A percentile compares a stretch with the other conserved stretches of the same genome.
Evolutionary conservation across 2,113 vertebrate genomes (phyloP).

Genomic region (Ctenodactylus gundi): DNA sequence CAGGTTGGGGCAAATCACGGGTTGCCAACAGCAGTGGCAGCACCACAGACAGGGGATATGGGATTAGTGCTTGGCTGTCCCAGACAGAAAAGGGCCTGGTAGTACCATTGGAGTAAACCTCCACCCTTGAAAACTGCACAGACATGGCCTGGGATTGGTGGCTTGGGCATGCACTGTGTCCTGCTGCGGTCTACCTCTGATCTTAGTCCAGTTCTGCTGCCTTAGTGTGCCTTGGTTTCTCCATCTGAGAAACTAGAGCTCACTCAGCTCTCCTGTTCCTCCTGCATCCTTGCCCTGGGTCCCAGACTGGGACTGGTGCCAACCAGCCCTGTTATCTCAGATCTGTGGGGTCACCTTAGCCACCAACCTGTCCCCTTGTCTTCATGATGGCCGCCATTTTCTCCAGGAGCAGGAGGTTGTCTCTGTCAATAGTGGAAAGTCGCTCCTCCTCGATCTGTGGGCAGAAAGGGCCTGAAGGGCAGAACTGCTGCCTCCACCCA

Average conservation of each 20-base stretch:
- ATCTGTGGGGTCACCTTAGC: slow-evolving; percentile 77
- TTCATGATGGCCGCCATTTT: slow-evolving; percentile 84
- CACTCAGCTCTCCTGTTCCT: background rate
- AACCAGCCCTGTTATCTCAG: slow-evolving; percentile 80
- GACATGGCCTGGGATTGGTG: background rate
- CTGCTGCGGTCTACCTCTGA: accelerated
- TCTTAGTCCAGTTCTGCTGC: background rate
- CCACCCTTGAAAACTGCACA: background rate
- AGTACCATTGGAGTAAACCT: background rate
- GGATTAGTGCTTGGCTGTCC: background rate
- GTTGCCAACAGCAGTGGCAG: background rate
- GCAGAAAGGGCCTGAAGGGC: background rate
- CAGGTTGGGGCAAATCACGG: background rate
- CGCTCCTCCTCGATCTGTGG: slow-evolving; percentile 81
- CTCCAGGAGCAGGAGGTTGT: slow-evolving; percentile 84
- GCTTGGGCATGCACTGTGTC: background rate
- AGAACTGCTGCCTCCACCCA: too few species aligned
- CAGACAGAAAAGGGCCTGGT: background rate
- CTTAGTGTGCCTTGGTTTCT: background rate
- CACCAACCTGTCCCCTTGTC: slow-evolving; percentile 79
- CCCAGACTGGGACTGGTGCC: accelerated
- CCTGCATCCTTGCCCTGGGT: background rate
- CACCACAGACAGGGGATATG: too few species aligned
- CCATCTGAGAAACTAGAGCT: background rate
- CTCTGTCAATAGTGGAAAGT: slow-evolving; percentile 78